Evolutionary conservation across 2,113 vertebrate species (phyloP), one percentile per base, ranked within the genome.

Genomic region (Colistium nudipinnis): DNA sequence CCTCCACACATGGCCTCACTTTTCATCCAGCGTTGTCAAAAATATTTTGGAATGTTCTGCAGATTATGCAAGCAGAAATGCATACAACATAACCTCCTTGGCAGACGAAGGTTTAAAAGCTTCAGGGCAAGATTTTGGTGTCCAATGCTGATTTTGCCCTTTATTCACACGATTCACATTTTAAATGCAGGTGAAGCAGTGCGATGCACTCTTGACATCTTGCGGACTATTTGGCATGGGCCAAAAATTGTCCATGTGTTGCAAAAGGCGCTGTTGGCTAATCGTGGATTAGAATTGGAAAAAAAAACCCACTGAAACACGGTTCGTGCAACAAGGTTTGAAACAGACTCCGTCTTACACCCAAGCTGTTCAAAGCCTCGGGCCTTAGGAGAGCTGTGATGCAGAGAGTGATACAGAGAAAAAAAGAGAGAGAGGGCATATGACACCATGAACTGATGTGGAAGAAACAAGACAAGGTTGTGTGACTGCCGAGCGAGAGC

Each of bases 391-490:
- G 69, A 30, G 45, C 78, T 49, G 68, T 41, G 52, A 64, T 59
- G 64, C 20, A 78, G 56, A 57, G 63, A 68, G 65, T 60, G 72
- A 70, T 35, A 33, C 31, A 56, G 25, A 20, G 62, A 27, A 19
- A n/a, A 13, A 19, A 28, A 33, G 31, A 33, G 38, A 48, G 43
- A 25, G 53, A n/a, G 53, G 30, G 47, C 63, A 53, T 62, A 63
- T 71, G 65, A 75, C 54, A 73, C 75, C 19, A 44, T 71, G 74
- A 80, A 80, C 56, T 73, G 64, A 83, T 74, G 74, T 62, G 76
- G 74, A 80, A 82, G 71, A 85, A 88, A 74, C 62, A 65, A 82
- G 69, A 84, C 76, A 72, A 82, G 82, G 76, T 82, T 72, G 65
- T 63, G 63, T 71, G 76, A 77, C 68, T 60, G 64, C 54, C 64